These are phyloP conservation scores for Otus sunia DNA, from an alignment of 2,113 vertebrate species.

Conservation along the genomic window DNA sequence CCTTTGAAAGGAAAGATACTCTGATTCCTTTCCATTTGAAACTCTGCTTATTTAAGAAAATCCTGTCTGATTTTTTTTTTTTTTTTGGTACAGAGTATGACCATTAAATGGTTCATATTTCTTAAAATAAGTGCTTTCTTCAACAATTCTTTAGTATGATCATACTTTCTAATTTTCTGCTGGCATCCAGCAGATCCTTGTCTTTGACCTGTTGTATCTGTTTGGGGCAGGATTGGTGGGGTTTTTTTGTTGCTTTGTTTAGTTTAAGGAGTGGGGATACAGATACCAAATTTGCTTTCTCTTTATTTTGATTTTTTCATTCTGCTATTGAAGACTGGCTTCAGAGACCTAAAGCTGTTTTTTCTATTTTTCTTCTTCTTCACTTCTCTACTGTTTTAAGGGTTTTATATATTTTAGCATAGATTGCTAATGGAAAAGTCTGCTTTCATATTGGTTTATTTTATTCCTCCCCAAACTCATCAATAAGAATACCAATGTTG, in stretches of 20 bases:
- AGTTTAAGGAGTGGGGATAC: neutral
- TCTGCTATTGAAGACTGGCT: neutral
- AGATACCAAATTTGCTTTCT: neutral
- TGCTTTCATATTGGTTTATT: neutral
- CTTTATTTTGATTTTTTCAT: neutral
- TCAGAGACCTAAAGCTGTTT: neutral
- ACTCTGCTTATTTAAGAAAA: neutral
- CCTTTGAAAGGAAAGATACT: neutral
- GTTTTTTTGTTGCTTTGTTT: neutral
- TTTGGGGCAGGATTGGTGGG: neutral
- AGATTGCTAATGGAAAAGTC: neutral
- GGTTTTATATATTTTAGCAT: neutral
- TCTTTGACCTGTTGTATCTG: neutral
- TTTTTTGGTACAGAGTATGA: neutral
- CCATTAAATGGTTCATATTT: neutral
- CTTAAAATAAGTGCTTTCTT: neutral
- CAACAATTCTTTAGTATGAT: neutral
- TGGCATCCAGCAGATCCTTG: neutral
- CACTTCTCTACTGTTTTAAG: neutral
- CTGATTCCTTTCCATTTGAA: neutral
- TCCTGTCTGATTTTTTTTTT: neutral
- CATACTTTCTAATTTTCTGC: neutral
- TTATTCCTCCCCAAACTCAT: accelerated
- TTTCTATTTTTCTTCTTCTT: neutral
- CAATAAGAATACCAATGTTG: neutral